Percentiles rank a stretch among this genome's conserved stretches.
Conservation (phyloP, 2,113 vertebrate genomes). For the Myiozetetes cayanensis region DNA sequence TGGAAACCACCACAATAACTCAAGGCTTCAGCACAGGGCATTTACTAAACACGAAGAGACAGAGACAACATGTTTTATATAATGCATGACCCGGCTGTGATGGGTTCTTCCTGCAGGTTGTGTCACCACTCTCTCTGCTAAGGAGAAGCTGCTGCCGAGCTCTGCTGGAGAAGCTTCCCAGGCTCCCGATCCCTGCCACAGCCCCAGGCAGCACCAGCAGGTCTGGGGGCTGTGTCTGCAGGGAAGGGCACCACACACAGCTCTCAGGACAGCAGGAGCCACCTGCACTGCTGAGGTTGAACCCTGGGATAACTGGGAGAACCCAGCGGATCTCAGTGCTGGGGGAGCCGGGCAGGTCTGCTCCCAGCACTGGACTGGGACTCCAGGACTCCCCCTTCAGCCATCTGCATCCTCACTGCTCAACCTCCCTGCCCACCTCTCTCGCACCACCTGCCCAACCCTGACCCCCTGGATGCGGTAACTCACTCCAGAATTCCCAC, state of each 20-base stretch:
- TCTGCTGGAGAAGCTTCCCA: rapidly evolving
- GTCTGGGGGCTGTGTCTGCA: background rate
- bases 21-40: background rate
- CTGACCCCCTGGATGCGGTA: background rate
- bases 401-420: background rate
- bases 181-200: rapidly evolving
- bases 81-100: background rate
- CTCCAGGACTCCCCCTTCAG: background rate
- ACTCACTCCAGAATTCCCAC: background rate
- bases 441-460: background rate
- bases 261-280: background rate
- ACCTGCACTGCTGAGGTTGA: background rate
- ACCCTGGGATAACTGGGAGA: background rate
- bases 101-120: background rate
- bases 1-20: background rate
- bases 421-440: background rate
- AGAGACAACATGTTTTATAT: background rate
- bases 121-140: background rate
- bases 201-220: background rate
- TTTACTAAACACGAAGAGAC: background rate
- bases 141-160: background rate
- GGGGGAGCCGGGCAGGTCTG: rapidly evolving
- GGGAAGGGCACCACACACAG: background rate
- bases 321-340: rapidly evolving
- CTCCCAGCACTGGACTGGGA: no score